Percentiles rank a stretch among this genome's conserved stretches.
phyloP scores from a whole-genome alignment of 1,140 invertebrate genomes.

The Neodiprion lecontei region DNA sequence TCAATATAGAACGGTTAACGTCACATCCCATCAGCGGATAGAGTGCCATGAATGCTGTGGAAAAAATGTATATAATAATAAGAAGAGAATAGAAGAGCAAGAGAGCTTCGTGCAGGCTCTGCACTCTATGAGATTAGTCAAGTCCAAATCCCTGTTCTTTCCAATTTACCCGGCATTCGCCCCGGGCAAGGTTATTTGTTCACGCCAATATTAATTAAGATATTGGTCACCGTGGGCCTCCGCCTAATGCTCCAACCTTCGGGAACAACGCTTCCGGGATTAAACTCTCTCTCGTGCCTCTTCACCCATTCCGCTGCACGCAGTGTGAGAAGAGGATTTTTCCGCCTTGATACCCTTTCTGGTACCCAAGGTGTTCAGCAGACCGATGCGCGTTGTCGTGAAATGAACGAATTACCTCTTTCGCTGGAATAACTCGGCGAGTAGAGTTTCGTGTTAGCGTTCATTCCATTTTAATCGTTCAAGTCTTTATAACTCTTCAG shows the following conservation, averaged over 20 bases:
- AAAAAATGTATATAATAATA: neutral
- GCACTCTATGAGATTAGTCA: neutral
- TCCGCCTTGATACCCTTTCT: neutral
- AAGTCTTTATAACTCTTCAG: too few relatives aligned
- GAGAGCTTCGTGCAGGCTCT: neutral
- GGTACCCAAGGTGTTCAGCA: too few relatives aligned
- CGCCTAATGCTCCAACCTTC: too few relatives aligned
- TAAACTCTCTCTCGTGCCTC: conserved; percentile 28
- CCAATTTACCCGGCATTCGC: neutral
- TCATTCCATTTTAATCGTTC: too few relatives aligned
- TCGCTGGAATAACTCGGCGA: too few relatives aligned
- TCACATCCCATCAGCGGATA: neutral
- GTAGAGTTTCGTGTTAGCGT: too few relatives aligned
- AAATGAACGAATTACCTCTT: too few relatives aligned
- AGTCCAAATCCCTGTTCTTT: conserved; percentile 1
- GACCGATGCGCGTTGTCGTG: too few relatives aligned
- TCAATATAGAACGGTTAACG: neutral
- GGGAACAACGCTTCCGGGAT: conserved; percentile 1
- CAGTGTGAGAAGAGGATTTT: conserved; percentile 1
- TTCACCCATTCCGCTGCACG: conserved; percentile 4
- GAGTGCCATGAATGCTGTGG: neutral
- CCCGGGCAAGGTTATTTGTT: neutral
- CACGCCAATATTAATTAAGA: conserved; percentile 1
- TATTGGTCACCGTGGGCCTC: neutral
- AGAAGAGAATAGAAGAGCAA: neutral